phyloP scores from a whole-genome alignment of 2,888 invertebrate genomes.

The Platerodrilus igneus region DNA sequence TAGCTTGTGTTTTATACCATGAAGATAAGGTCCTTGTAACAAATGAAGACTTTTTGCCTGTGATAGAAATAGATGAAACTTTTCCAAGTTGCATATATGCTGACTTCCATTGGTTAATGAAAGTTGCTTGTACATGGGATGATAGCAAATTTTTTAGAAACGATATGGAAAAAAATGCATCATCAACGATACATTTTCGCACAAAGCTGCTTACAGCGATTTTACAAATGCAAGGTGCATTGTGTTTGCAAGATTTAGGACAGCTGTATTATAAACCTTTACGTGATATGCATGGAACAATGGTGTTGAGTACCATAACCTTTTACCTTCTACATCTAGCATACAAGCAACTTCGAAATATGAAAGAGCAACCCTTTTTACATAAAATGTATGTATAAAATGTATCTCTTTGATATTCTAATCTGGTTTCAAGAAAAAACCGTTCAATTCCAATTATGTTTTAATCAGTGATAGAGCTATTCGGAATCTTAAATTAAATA shows the following conservation, averaged over 20 bases:
- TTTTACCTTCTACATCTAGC: no score
- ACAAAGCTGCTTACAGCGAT: constrained; percentile 89
- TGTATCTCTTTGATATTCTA: no score
- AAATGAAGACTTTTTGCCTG: constrained; percentile 94
- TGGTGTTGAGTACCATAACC: constrained; percentile 86
- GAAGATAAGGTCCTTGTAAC: constrained; percentile 95
- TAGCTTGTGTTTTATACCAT: constrained; percentile 89
- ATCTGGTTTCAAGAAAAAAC: no score
- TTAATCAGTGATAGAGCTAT: no score
- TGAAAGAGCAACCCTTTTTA: no score
- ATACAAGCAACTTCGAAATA: no score
- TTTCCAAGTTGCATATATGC: constrained; percentile 87
- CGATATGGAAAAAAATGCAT: constrained; percentile 91
- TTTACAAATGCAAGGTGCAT: constrained; percentile 84
- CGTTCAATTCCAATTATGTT: no score
- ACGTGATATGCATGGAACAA: constrained; percentile 82
- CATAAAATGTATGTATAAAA: no score
- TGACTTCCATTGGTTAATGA: constrained; percentile 98
- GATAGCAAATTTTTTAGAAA: constrained; percentile 87
- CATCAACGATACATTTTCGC: constrained; percentile 86
- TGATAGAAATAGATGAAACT: constrained; percentile 94
- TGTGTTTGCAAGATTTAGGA: constrained; percentile 90
- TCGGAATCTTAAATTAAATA: no score
- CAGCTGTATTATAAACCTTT: constrained; percentile 90
- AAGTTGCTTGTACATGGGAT: constrained; percentile 94